These are phyloP conservation scores for Pristionchus mayeri DNA, from an alignment of 2,888 invertebrate species.

Conservation along the genomic window DNA sequence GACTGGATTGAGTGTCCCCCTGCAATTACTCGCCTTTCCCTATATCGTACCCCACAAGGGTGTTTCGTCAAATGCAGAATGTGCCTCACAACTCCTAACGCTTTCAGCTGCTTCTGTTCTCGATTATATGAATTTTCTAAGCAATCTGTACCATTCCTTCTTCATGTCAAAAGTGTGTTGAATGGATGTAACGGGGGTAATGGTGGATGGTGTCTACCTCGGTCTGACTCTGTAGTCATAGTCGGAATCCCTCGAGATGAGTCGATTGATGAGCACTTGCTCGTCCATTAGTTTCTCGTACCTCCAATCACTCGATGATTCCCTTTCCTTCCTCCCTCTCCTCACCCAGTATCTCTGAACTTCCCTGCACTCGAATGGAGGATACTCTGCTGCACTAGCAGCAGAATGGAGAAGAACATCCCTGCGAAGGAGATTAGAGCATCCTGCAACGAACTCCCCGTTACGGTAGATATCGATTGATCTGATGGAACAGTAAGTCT, in stretches of 20 bases:
- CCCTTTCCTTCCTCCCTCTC: not conserved
- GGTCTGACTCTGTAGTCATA: slow-evolving; percentile 68
- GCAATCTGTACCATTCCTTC: too few species aligned
- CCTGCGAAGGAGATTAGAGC: not conserved
- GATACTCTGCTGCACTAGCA: slow-evolving; percentile 23
- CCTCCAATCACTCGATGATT: slow-evolving; percentile 44
- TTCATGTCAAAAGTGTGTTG: too few species aligned
- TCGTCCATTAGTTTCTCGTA: slow-evolving; percentile 68
- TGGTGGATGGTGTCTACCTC: too few species aligned
- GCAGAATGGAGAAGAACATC: slow-evolving; percentile 15
- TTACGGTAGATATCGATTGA: slow-evolving; percentile 15
- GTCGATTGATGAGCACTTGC: slow-evolving; percentile 62
- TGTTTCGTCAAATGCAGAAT: too few species aligned
- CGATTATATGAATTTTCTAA: too few species aligned
- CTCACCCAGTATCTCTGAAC: slow-evolving; percentile 8
- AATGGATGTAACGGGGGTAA: too few species aligned
- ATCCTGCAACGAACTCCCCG: not conserved
- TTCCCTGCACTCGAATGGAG: slow-evolving; percentile 7
- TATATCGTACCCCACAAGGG: too few species aligned
- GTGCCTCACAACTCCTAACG: too few species aligned
- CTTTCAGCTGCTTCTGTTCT: too few species aligned
- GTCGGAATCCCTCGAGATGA: slow-evolving; percentile 51
- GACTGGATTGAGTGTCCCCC: slow-evolving; percentile 33
- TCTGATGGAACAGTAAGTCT: not conserved
- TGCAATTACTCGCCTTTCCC: too few species aligned